Base-by-base conservation (phyloP, 2,888 invertebrate species). In the Spatulosminthurus flaviceps region DNA sequence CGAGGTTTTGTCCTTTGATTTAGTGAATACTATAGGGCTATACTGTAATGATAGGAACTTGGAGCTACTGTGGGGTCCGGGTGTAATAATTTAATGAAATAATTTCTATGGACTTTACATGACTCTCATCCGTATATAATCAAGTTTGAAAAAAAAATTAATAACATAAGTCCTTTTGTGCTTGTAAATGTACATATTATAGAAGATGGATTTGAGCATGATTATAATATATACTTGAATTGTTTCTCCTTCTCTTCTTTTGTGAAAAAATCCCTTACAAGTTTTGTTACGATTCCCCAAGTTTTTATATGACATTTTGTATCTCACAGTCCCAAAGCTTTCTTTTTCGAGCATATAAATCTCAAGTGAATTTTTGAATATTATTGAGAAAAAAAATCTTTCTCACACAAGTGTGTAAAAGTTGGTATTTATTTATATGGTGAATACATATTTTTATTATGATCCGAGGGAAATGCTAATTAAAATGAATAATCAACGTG, bases 31-130 rank as follows among this genome's bases (percentile, higher is more conserved):
- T 2, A 2, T 51, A 51, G 2, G 16, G n/a, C 16, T 71, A 0
- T 29, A 1, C n/a, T 69, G 19, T n/a, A n/a, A n/a, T n/a, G n/a
- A n/a, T n/a, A 28, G 26, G 11, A 26, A 28, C 28, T n/a, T n/a
- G 28, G 29, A 29, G 4, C 28, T 19, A n/a, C 19, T 75, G 75
- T 75, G 64, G 75, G 64, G 75, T 75, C 75, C 64, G 64, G 34
- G 41, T 29, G 73, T 51, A 74, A 74, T 74, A 74, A 74, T 74
- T 74, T 74, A 74, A 74, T 74, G 51, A 74, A 74, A 73, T 67
- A 11, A 5, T 26, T 19, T 5, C 28, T 67, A n/a, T 28, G 34
- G 41, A 71, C 16, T 41, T 42, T 24, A 22, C 43, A 34, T 61
- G 66, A 22, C 29, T 24, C 75, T 19, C 34, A 64, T 28, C 28